Conservation (phyloP, 2,797 vertebrate genomes). For the Psittacula echo region DNA sequence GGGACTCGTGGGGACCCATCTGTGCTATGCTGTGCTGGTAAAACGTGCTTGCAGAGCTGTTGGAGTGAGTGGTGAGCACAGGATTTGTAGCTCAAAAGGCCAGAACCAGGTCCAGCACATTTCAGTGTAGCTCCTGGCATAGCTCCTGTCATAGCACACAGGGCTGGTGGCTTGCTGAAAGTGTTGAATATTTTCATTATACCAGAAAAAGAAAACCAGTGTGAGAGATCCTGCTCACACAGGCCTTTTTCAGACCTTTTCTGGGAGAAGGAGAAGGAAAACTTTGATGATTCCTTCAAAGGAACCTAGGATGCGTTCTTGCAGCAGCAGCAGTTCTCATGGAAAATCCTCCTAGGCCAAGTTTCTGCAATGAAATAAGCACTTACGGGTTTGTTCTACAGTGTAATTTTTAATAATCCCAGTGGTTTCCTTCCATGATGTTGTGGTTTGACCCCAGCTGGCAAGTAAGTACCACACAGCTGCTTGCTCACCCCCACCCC, state of each 20-base stretch:
- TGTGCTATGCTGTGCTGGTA: background rate
- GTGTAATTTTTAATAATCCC: background rate
- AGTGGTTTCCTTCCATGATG: background rate
- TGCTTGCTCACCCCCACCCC: background rate
- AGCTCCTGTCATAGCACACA: background rate
- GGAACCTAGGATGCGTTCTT: background rate
- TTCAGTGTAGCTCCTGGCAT: background rate
- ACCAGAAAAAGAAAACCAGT: background rate
- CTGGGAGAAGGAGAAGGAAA: background rate
- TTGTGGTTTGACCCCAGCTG: background rate
- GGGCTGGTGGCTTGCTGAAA: background rate
- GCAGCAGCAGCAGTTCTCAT: background rate
- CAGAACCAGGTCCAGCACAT: background rate
- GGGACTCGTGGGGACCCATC: rapidly evolving
- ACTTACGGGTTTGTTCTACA: background rate
- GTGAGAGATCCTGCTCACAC: background rate
- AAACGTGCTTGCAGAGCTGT: background rate
- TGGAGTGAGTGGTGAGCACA: background rate
- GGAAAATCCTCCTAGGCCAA: background rate
- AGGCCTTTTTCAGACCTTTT: background rate
- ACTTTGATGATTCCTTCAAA: background rate
- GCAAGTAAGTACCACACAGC: background rate
- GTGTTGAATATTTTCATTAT: background rate
- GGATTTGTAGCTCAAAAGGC: background rate
- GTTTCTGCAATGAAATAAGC: background rate